Conservation (phyloP, 2,797 vertebrate genomes). For the Crax fasciolata region DNA sequence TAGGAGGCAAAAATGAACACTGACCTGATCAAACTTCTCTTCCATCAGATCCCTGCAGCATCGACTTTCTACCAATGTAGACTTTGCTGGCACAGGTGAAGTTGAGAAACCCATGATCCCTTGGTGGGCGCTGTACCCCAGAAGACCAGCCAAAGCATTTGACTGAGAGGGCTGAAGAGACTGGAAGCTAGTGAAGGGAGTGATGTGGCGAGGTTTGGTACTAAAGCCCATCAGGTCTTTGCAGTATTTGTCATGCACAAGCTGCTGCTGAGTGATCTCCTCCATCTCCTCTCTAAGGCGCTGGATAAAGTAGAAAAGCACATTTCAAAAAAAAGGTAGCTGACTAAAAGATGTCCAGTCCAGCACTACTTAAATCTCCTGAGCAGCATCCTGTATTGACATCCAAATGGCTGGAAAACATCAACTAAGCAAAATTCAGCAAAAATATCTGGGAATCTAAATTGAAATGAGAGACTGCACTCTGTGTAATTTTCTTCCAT, state of each 20-base stretch:
- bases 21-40: constrained; percentile 96
- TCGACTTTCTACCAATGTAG: constrained; percentile 94
- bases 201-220: constrained; percentile 96
- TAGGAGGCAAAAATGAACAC: neutral
- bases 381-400: neutral
- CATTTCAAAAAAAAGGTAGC: neutral
- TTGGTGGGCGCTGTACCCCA: constrained; percentile 94
- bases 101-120: constrained; percentile 94
- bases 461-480: neutral
- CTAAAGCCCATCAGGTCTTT: constrained; percentile 97
- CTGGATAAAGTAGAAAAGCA: constrained; percentile 72
- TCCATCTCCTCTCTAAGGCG: constrained; percentile 99
- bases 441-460: neutral
- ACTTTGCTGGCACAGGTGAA: constrained; percentile 90
- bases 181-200: constrained; percentile 97
- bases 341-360: neutral
- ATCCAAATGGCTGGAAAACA: neutral
- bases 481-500: neutral
- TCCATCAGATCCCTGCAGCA: constrained; percentile 98
- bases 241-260: constrained; percentile 98
- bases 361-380: neutral
- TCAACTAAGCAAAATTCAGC: neutral
- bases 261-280: constrained; percentile 98
- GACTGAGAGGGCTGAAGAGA: constrained; percentile 96
- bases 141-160: constrained; percentile 93